phyloP scores from a whole-genome alignment of 2,888 invertebrate genomes.

The Thyatira batis region DNA sequence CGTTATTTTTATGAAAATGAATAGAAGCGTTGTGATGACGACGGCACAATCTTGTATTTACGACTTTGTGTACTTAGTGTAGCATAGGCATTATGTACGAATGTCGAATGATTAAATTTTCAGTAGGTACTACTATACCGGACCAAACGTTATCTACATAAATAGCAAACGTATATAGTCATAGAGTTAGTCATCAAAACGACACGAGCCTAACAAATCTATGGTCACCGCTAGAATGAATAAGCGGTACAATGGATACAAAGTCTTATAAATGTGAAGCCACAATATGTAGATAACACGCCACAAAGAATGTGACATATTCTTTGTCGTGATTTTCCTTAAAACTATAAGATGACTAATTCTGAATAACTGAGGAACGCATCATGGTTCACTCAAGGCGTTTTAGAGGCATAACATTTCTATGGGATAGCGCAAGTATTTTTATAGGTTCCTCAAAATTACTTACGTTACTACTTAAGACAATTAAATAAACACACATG shows the following conservation, averaged over 20 bases:
- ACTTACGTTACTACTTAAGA: constrained; percentile 66
- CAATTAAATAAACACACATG: constrained; percentile 64
- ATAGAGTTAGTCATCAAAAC: neutral
- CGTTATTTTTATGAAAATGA: neutral
- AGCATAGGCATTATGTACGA: neutral
- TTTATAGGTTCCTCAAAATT: too few species aligned
- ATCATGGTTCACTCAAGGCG: constrained; percentile 25
- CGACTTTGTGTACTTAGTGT: too few species aligned
- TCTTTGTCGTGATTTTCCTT: constrained; percentile 60
- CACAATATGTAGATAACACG: constrained; percentile 24
- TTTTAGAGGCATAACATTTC: constrained; percentile 59
- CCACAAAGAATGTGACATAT: too few species aligned
- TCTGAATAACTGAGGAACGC: constrained; percentile 56
- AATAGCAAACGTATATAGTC: neutral
- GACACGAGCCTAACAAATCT: neutral
- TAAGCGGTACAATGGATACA: constrained; percentile 12
- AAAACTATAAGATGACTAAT: constrained; percentile 57
- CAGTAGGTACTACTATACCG: neutral
- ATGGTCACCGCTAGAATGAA: constrained; percentile 3
- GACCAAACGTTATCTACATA: neutral
- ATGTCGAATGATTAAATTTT: neutral
- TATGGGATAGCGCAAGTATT: constrained; percentile 63
- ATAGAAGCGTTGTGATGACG: too few species aligned
- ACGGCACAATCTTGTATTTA: too few species aligned
- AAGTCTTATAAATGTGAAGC: neutral